Evolutionary conservation across 2,797 vertebrate species (phyloP), one percentile per base, ranked within the genome.

Genomic region (Neostethus bicornis): DNA sequence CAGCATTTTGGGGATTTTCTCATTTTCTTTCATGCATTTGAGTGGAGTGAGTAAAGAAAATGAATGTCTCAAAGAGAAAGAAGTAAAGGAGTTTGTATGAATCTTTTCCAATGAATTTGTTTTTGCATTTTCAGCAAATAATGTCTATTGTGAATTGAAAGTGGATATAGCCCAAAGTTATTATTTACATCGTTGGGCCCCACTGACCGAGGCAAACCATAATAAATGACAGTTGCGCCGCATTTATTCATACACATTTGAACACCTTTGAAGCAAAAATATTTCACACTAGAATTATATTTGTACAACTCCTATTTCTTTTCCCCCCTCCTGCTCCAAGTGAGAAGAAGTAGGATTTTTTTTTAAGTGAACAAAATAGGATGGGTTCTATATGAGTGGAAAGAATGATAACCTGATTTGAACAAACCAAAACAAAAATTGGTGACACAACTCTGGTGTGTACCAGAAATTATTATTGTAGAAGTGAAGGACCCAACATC

Each of bases 1-100:
- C 35, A 23, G 19, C 14, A 38, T 47, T 42, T 56, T 26, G 16
- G 28, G 42, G 31, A 28, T 46, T 26, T 37, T 37, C 31, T 46
- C 23, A 26, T 11, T 9, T 21, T 26, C 28, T 31, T 24, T 14
- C 37, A 28, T 47, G 20, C 6, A 47, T 47, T 26, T 48, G 35
- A 38, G 11, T 35, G 7, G 38, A 44, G 20, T 7, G 16, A 3
- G 16, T 8, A 11, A 34, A 16, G 7, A 16, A 4, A 28, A 13
- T 34, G 3, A 34, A 38, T 20, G 5, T 19, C 44, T 14, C 25
- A 7, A 48, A 8, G 25, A 56, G n/a, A 23, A 7, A 19, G 26
- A 13, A 37, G 31, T 16, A 24, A 37, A 17, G 24, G 45, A 45
- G 29, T 43, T 45, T n/a, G 10, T 4, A 5, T 37, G 24, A 26